Conservation (phyloP, 2,888 invertebrate species). For the Alsophila aescularia region DNA sequence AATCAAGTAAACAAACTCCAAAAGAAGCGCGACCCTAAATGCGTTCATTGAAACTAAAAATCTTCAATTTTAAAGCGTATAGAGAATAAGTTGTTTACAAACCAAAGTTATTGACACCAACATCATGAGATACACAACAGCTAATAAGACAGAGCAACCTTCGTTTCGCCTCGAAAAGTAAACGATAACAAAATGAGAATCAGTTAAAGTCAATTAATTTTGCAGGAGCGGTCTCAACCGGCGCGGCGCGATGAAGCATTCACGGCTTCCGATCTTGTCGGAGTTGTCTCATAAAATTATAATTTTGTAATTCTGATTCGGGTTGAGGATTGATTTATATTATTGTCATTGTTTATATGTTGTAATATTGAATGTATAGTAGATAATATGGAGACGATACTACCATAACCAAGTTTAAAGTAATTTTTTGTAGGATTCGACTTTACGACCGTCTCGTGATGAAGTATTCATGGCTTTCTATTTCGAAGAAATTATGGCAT, state of each 20-base stretch:
- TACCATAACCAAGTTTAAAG: too few species aligned
- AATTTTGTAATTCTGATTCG: constrained; percentile 10
- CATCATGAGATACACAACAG: constrained; percentile 10
- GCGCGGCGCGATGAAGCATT: constrained; percentile 42
- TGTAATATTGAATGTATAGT: background rate
- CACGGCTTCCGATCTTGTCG: constrained; percentile 46
- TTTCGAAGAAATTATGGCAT: background rate
- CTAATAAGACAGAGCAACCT: constrained; percentile 24
- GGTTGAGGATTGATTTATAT: constrained; percentile 3
- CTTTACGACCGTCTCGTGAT: background rate
- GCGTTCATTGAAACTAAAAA: too few species aligned
- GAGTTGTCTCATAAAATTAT: constrained; percentile 33
- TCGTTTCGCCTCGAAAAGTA: constrained; percentile 23
- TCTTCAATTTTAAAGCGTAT: background rate
- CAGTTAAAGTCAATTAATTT: constrained; percentile 21
- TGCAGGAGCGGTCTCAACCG: constrained; percentile 35
- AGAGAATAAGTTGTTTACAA: constrained; percentile 5
- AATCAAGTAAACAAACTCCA: background rate
- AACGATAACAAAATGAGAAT: constrained; percentile 36
- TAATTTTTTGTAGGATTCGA: too few species aligned
- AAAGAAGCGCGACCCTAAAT: too few species aligned
- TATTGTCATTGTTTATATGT: background rate
- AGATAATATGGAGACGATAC: background rate
- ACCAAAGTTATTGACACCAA: constrained; percentile 29
- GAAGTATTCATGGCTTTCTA: background rate